phyloP scores from a whole-genome alignment of 2,113 vertebrate species.

The Ophthalmolycus amberensis region DNA sequence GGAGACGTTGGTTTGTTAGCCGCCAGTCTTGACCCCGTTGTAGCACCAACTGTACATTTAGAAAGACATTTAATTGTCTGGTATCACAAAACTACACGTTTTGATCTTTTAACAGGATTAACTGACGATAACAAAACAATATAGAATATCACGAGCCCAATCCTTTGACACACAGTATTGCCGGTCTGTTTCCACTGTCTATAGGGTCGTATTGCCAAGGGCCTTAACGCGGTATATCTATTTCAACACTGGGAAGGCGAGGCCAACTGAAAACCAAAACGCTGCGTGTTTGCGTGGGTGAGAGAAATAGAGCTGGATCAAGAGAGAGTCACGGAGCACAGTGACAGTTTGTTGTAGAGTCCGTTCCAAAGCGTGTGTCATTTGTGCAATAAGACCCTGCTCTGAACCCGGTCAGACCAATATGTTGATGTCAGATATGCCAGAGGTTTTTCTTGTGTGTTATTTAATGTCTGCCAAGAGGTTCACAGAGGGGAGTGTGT shows the following conservation, averaged over 20 bases:
- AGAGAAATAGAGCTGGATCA: conserved; percentile 1
- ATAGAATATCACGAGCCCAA: background rate
- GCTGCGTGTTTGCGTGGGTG: background rate
- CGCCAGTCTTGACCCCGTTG: too few species aligned
- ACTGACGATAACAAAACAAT: background rate
- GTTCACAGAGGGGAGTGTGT: conserved; percentile 56
- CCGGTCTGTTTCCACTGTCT: background rate
- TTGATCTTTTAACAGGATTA: background rate
- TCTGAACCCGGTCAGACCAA: conserved; percentile 27
- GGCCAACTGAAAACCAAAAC: background rate
- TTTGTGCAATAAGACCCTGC: conserved; percentile 43
- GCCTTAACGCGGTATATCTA: background rate
- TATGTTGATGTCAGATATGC: conserved; percentile 63
- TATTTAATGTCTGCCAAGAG: conserved; percentile 62
- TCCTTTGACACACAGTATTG: background rate
- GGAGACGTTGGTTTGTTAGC: too few species aligned
- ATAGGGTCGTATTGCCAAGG: background rate
- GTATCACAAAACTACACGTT: background rate
- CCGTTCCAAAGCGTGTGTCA: conserved; percentile 39
- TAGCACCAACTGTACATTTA: too few species aligned
- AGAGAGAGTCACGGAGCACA: background rate
- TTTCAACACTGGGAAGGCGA: background rate
- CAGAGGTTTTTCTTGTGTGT: conserved; percentile 43
- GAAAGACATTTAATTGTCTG: too few species aligned
- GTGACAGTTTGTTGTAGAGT: conserved; percentile 6